Evolutionary conservation across 2,888 invertebrate genomes (phyloP).

Genomic region (Neoscelio sp.): DNA sequence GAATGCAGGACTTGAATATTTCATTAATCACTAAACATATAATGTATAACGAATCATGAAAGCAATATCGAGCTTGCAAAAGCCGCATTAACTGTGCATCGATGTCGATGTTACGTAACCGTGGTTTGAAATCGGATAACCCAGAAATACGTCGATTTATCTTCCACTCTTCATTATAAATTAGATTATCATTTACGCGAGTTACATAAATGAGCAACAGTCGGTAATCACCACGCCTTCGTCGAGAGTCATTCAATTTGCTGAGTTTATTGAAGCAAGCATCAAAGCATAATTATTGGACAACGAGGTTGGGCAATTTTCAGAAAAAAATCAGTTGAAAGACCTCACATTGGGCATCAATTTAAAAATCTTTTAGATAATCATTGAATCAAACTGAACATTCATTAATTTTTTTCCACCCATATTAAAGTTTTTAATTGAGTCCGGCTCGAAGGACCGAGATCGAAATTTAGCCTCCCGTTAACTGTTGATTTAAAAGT

Average conservation of each 20-base stretch:
- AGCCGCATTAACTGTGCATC: constrained; percentile 47
- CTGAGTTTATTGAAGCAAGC: constrained; percentile 55
- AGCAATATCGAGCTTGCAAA: constrained; percentile 52
- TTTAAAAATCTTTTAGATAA: too few relatives aligned
- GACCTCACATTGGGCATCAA: too few relatives aligned
- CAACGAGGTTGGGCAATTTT: background rate
- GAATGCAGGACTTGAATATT: constrained; percentile 57
- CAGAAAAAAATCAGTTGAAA: too few relatives aligned
- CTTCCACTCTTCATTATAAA: constrained; percentile 62
- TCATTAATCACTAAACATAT: constrained; percentile 63
- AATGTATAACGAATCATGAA: constrained; percentile 56
- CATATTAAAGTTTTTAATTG: too few relatives aligned
- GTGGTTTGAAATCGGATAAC: constrained; percentile 63
- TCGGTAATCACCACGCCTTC: constrained; percentile 62
- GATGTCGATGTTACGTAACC: constrained; percentile 48
- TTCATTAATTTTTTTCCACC: too few relatives aligned
- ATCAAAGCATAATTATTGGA: constrained; percentile 36
- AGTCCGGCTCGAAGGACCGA: too few relatives aligned
- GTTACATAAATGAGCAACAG: constrained; percentile 62
- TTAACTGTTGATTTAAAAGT: too few relatives aligned
- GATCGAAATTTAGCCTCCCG: too few relatives aligned
- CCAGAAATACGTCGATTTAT: constrained; percentile 65
- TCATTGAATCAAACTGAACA: too few relatives aligned
- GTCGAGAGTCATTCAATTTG: constrained; percentile 53
- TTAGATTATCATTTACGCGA: constrained; percentile 61